Evolutionary conservation across 2,888 invertebrate species (phyloP).

Genomic region (Brachynemurus nebulosus): DNA sequence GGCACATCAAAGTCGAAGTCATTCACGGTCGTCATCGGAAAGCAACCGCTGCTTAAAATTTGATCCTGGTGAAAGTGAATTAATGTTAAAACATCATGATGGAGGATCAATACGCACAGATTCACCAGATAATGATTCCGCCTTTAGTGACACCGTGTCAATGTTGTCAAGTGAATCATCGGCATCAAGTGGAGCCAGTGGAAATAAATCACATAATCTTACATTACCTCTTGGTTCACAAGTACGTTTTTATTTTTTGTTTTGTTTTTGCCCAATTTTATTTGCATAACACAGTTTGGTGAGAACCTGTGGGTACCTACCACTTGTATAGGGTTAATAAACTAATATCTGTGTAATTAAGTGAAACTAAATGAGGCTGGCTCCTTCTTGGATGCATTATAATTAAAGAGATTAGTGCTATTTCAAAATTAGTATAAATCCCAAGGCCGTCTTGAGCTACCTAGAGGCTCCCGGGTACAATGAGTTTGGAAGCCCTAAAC

Average conservation of each 20-base stretch:
- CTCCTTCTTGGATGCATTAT: too few relatives aligned
- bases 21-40: conserved; percentile 33
- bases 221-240: conserved; percentile 23
- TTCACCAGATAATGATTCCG: conserved; percentile 95
- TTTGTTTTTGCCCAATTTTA: too few relatives aligned
- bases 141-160: conserved; percentile 94
- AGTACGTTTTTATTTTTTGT: neutral
- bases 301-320: too few relatives aligned
- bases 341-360: too few relatives aligned
- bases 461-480: too few relatives aligned
- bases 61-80: conserved; percentile 27
- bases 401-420: too few relatives aligned
- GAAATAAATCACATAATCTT: conserved; percentile 34
- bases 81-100: conserved; percentile 24
- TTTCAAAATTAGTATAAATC: too few relatives aligned
- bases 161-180: conserved; percentile 88
- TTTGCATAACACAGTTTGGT: too few relatives aligned
- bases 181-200: conserved; percentile 73
- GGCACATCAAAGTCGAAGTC: conserved; percentile 27
- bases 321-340: too few relatives aligned
- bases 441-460: too few relatives aligned
- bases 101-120: conserved; percentile 54
- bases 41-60: conserved; percentile 28
- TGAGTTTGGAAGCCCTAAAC: too few relatives aligned
- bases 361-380: too few relatives aligned